Base-by-base conservation (phyloP, 2,113 vertebrate genomes). In the Platanista minor region DNA sequence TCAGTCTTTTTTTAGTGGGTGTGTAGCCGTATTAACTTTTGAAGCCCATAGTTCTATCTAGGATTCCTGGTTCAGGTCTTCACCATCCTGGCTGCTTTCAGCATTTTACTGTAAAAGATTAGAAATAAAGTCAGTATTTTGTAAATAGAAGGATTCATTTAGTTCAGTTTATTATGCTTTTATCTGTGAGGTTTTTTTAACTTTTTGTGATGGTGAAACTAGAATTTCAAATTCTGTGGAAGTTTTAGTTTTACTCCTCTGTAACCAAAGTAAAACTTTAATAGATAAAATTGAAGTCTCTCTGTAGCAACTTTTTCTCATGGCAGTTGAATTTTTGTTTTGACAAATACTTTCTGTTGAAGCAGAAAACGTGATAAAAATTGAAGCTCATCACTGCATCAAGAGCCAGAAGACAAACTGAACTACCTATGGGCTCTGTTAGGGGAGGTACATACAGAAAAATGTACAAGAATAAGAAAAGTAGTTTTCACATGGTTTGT, bases 241-340 rank as follows among this genome's bases (percentile, higher is more conserved):
- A 12, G 21, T 61, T 92, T 95, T 66, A 41, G 62, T 43, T 95
- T 87, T 77, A 49, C 15, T 77, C 0, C 15, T 25, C 29, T 57
- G 21, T 69, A 94, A 80, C 39, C 64, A 97, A 77, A 92, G 31
- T 66, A 75, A 88, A 92, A 36, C 57, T 90, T 96, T 89, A 64
- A 27, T 84, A 87, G 27, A 41, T 87, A 64, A 95, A 87, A n/a
- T 57, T 77, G 36, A 94, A 78, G 41, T 52, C 52, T 31, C 21
- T 92, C 49, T 36, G 13, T 62, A 71, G 61, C 71, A 83, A 20
- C 36, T n/a, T 94, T 85, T 71, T 94, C 46, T 95, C 21, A 49
- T 95, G 52, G 20, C 36, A 92, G 5, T 92, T 86, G 17, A 80
- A 80, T 78, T 88, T 94, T 94, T 95, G 86, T 90, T 74, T 91